A percentile compares a stretch with the other conserved stretches of the same genome.
These are phyloP conservation scores for Diprion similis DNA, from an alignment of 1,140 invertebrate species.

Conservation along the genomic window DNA sequence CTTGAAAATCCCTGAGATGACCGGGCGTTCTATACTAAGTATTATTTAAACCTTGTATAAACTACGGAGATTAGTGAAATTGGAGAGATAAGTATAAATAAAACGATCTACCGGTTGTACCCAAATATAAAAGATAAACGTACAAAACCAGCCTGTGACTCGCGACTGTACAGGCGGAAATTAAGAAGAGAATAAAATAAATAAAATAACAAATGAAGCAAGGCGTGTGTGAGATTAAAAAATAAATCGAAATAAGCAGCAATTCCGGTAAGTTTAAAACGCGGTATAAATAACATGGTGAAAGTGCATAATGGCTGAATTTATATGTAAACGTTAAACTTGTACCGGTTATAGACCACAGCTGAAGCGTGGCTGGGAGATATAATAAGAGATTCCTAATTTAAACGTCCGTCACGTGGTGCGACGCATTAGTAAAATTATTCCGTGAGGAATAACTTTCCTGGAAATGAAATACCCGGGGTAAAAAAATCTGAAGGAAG, in stretches of 20 bases:
- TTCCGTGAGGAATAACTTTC: not conserved
- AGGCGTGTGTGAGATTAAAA: too few species aligned
- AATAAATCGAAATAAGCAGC: too few species aligned
- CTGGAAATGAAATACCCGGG: not conserved
- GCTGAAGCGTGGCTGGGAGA: not conserved
- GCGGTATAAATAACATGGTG: not conserved
- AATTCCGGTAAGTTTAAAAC: not conserved
- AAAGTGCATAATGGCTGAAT: not conserved
- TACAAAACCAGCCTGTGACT: not conserved
- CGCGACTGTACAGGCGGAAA: too few species aligned
- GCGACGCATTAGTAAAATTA: not conserved
- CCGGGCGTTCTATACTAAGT: not conserved
- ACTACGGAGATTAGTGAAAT: not conserved
- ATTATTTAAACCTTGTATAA: not conserved
- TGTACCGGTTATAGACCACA: not conserved
- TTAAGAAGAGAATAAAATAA: too few species aligned
- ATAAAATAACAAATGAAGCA: not conserved
- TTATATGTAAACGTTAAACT: not conserved
- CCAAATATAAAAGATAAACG: not conserved
- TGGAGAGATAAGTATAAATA: not conserved
- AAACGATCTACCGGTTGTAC: not conserved
- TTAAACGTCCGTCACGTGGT: not conserved
- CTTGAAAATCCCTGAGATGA: too few species aligned
- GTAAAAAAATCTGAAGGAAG: not conserved
- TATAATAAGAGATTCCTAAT: constrained; percentile 3